phyloP scores from a whole-genome alignment of 2,888 invertebrate species.

The Spodoptera picta region DNA sequence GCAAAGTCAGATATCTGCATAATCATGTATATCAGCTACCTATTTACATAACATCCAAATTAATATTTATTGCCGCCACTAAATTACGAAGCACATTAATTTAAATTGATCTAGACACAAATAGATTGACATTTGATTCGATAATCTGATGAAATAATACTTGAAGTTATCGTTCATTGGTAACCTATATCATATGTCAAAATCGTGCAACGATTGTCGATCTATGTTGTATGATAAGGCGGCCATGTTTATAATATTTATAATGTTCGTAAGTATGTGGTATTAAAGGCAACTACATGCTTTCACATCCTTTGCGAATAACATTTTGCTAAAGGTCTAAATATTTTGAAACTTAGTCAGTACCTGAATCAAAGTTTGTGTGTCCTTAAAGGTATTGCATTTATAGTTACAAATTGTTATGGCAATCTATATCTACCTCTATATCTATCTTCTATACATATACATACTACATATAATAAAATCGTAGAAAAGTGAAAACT shows the following conservation, averaged over 20 bases:
- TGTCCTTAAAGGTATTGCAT: neutral
- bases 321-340: slow-evolving; percentile 22
- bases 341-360: slow-evolving; percentile 2
- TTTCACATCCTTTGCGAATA: slow-evolving; percentile 17
- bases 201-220: slow-evolving; percentile 50
- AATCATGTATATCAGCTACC: slow-evolving; percentile 40
- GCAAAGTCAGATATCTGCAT: slow-evolving; percentile 10
- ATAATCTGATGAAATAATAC: slow-evolving; percentile 57
- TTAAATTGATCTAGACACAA: slow-evolving; percentile 34
- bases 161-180: slow-evolving; percentile 55
- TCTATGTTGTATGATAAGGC: slow-evolving; percentile 34
- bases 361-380: neutral
- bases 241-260: slow-evolving; percentile 49
- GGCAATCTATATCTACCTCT: too few relatives aligned
- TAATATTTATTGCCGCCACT: slow-evolving; percentile 43
- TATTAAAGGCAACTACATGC: neutral
- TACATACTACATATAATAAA: too few relatives aligned
- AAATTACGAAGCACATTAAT: slow-evolving; percentile 37
- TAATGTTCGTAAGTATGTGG: slow-evolving; percentile 25
- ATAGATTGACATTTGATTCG: slow-evolving; percentile 53
- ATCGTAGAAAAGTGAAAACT: too few relatives aligned
- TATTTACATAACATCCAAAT: slow-evolving; percentile 50
- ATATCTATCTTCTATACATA: too few relatives aligned
- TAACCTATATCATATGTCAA: slow-evolving; percentile 61
- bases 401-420: too few relatives aligned